Conservation (phyloP, 53 echinoderm and acorn worm species). For the Henricia sp. region DNA sequence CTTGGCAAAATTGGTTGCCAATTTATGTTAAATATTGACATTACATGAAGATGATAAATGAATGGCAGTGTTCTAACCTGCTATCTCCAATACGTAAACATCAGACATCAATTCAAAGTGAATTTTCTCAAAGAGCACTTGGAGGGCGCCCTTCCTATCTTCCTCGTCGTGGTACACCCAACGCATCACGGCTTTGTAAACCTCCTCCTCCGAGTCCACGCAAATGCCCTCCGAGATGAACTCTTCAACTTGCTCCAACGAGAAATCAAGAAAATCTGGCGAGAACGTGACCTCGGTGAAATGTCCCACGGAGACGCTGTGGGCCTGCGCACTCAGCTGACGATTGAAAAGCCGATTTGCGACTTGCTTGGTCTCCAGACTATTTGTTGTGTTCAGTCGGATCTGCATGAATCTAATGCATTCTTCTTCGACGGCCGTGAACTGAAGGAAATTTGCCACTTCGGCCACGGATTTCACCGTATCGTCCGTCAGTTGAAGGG, state of each 20-base stretch:
- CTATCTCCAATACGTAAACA: slow-evolving; percentile 40
- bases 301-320: slow-evolving; percentile 22
- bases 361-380: slow-evolving; percentile 42
- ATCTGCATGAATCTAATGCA: slow-evolving; percentile 27
- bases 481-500: slow-evolving; percentile 1
- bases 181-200: slow-evolving; percentile 51
- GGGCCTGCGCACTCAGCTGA: slow-evolving; percentile 53
- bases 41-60: background rate
- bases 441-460: slow-evolving; percentile 48
- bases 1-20: too few relatives aligned
- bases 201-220: slow-evolving; percentile 61
- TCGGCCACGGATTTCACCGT: slow-evolving; percentile 29
- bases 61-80: too few relatives aligned
- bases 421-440: slow-evolving; percentile 27
- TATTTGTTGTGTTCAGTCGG: slow-evolving; percentile 29
- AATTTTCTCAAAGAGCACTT: slow-evolving; percentile 9
- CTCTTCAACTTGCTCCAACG: slow-evolving; percentile 10
- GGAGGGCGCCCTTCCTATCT: slow-evolving; percentile 1
- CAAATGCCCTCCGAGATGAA: slow-evolving; percentile 24
- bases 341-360: slow-evolving; percentile 51
- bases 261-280: slow-evolving; percentile 42
- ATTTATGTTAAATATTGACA: too few relatives aligned
- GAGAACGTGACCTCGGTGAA: slow-evolving; percentile 32
- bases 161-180: slow-evolving; percentile 55
- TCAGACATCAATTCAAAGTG: slow-evolving; percentile 52